A percentile compares a stretch with the other conserved stretches of the same genome.
Evolutionary conservation across 1,140 invertebrate genomes (phyloP).

Genomic region (Eciton burchellii): DNA sequence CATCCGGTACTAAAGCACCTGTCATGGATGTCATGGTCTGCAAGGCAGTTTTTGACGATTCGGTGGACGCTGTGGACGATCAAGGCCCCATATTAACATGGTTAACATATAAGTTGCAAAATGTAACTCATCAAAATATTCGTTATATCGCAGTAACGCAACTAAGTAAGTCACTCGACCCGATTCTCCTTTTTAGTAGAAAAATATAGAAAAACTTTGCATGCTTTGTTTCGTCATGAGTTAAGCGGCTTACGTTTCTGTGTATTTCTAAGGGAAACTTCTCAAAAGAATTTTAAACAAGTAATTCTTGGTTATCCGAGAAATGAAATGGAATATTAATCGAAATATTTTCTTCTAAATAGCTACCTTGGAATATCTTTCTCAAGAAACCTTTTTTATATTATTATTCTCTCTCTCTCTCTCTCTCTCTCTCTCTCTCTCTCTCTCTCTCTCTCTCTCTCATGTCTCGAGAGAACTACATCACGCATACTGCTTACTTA

Average conservation of each 20-base stretch:
- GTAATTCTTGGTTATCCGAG: too few relatives aligned
- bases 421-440: too few relatives aligned
- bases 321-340: background rate
- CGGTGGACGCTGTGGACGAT: slow-evolving; percentile 81
- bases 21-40: slow-evolving; percentile 86
- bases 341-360: background rate
- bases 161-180: background rate
- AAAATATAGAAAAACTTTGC: background rate
- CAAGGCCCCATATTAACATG: too few relatives aligned
- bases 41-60: slow-evolving; percentile 86
- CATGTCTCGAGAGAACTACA: too few relatives aligned
- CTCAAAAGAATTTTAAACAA: too few relatives aligned
- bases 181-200: background rate
- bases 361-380: background rate
- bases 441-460: background rate
- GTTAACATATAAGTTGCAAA: background rate
- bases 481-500: slow-evolving; percentile 62
- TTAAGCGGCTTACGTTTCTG: too few relatives aligned
- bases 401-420: background rate
- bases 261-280: too few relatives aligned
- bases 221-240: too few relatives aligned
- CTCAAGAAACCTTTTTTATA: background rate
- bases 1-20: slow-evolving; percentile 83
- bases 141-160: too few relatives aligned
- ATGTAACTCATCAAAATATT: background rate